Percentiles rank a stretch among this genome's conserved stretches.
These are phyloP conservation scores for Psilopsiagon aurifrons DNA, from an alignment of 2,113 vertebrate genomes.

Conservation along the genomic window DNA sequence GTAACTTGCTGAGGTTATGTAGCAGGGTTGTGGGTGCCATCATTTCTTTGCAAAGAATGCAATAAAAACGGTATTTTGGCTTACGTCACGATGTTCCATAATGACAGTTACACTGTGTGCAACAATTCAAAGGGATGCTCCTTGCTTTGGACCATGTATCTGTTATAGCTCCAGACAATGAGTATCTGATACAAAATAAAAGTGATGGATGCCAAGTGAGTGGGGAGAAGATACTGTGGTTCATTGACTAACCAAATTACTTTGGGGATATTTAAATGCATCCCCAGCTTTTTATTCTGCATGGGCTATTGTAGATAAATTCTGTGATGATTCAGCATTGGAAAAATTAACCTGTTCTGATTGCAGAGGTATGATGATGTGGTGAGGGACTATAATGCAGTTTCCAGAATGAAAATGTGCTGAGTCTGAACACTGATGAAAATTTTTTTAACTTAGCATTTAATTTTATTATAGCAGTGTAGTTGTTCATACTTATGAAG, in stretches of 20 bases:
- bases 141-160: conserved; percentile 56
- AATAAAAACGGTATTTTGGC: conserved; percentile 36
- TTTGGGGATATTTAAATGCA: conserved; percentile 70
- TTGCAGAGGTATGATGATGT: fast-evolving
- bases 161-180: conserved; percentile 65
- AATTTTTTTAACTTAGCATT: not conserved
- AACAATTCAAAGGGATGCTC: conserved; percentile 52
- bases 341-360: conserved; percentile 59
- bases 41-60: conserved; percentile 27
- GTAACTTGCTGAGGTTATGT: not conserved
- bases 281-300: conserved; percentile 63
- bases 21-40: not conserved
- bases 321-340: conserved; percentile 49
- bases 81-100: conserved; percentile 1
- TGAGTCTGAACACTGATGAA: not conserved
- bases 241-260: conserved; percentile 75
- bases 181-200: conserved; percentile 75
- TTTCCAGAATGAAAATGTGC: not conserved
- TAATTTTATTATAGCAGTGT: not conserved
- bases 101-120: conserved; percentile 38
- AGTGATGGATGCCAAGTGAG: conserved; percentile 70
- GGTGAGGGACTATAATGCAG: not conserved
- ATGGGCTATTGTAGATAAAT: conserved; percentile 55
- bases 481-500: not conserved
- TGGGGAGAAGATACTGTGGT: conserved; percentile 59